A percentile compares a stretch with the other conserved stretches of the same genome.
Conservation (phyloP, 1,140 invertebrate species). For the Saccostrea echinata region DNA sequence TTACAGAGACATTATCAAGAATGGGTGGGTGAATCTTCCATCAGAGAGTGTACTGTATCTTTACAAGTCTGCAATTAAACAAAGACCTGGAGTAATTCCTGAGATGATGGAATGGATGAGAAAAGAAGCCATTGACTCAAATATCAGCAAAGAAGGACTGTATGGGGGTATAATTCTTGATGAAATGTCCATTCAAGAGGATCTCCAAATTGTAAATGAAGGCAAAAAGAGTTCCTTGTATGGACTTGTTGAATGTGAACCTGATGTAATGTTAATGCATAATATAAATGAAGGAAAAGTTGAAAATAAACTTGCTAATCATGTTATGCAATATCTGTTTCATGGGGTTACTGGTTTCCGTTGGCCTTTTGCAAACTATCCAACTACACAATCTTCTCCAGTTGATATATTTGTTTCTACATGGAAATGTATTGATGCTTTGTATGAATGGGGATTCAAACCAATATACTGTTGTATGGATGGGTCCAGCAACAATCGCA, state of each 20-base stretch:
- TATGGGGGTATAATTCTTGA: constrained; percentile 49
- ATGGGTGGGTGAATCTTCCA: constrained; percentile 24
- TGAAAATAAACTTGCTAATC: constrained; percentile 42
- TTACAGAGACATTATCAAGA: constrained; percentile 40
- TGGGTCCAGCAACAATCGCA: constrained; percentile 42
- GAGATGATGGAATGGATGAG: constrained; percentile 48
- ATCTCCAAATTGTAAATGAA: constrained; percentile 51
- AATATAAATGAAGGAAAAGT: constrained; percentile 31
- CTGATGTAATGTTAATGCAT: constrained; percentile 39
- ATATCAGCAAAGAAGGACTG: background rate
- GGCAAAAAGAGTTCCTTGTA: constrained; percentile 29
- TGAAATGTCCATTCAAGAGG: too few species aligned
- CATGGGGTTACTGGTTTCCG: constrained; percentile 53
- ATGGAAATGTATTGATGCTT: constrained; percentile 47
- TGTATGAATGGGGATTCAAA: constrained; percentile 43
- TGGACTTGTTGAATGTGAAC: constrained; percentile 45
- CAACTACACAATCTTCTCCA: constrained; percentile 1
- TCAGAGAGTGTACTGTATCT: constrained; percentile 35
- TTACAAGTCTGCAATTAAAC: constrained; percentile 40
- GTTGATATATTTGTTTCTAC: constrained; percentile 39
- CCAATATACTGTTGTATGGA: constrained; percentile 55
- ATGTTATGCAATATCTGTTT: constrained; percentile 57
- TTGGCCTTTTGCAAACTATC: constrained; percentile 61
- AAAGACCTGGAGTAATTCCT: constrained; percentile 30
- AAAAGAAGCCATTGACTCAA: background rate